Evolutionary conservation across 2,113 vertebrate species (phyloP), one percentile per base, ranked within the genome.

Genomic region (Leptodactylus fuscus): DNA sequence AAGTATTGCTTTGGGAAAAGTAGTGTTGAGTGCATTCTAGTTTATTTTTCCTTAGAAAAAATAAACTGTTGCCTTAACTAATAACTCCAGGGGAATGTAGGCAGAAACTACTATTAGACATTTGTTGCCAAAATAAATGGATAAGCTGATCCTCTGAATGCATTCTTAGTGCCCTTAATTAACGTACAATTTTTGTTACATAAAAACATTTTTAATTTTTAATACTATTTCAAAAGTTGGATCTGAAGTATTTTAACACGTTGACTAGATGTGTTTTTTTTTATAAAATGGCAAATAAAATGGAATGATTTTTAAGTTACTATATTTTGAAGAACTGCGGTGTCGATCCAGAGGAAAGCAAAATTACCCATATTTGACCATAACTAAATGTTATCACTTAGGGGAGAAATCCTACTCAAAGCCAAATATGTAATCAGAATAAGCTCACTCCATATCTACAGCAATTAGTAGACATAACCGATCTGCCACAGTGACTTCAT

Each of bases 11-110:
- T 91, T 88, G 90, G 81, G 90, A 91, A 88, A 91, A 83, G 83
- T 89, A 53, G 82, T 77, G 80, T 88, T 92, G 90, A 95, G 93
- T 94, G 93, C 88, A 87, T 95, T 93, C 91, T n/a, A 91, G 96
- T 96, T 98, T 97, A 97, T 97, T 97, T 97, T 93, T 94, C 91
- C 91, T 88, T 91, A 94, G 94, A 93, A 94, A 80, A 97, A 96
- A 97, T 97, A 97, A 97, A 97, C 96, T 89, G 87, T 94, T 95
- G 94, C 94, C 93, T 95, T 97, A 96, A 96, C 95, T 96, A 97
- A 97, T 97, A 97, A 96, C 94, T 93, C 84, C 79, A 84, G 89
- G 91, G 95, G 96, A 97, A 97, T 96, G 95, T 87, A 90, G 94
- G 90, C 89, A 91, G 87, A 94, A 92, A 93, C 93, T 91, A 88